These are phyloP conservation scores for Perca fluviatilis DNA, from an alignment of 2,113 vertebrate species.

Conservation along the genomic window DNA sequence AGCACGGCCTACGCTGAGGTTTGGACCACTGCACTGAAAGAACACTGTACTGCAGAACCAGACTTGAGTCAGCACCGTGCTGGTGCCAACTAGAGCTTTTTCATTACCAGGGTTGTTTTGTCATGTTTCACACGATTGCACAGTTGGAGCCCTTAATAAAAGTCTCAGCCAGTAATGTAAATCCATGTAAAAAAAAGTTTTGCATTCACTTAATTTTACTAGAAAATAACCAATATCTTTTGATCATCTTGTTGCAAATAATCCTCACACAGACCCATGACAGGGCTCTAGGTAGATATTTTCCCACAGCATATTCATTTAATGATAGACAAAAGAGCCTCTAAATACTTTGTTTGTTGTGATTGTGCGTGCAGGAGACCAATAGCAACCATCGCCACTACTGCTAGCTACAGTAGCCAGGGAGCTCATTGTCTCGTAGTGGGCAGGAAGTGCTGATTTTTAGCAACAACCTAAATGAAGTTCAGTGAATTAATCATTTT, in stretches of 20 bases:
- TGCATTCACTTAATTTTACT: background rate
- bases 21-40: conserved; percentile 1
- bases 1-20: background rate
- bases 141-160: background rate
- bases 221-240: background rate
- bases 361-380: no score
- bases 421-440: no score
- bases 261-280: no score
- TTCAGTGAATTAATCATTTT: no score
- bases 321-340: no score
- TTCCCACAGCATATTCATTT: no score
- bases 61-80: conserved; percentile 16
- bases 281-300: no score
- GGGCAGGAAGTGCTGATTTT: no score
- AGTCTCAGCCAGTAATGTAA: background rate
- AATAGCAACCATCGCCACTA: no score
- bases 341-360: no score
- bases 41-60: conserved; percentile 24
- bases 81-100: conserved; percentile 3
- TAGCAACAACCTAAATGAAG: no score
- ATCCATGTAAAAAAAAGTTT: background rate
- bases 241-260: background rate
- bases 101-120: background rate
- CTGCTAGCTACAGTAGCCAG: no score
- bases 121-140: background rate